Percentiles rank a stretch among this genome's conserved stretches.
These are phyloP conservation scores for Papilio aristodemus DNA, from an alignment of 1,140 invertebrate genomes.

Conservation along the genomic window DNA sequence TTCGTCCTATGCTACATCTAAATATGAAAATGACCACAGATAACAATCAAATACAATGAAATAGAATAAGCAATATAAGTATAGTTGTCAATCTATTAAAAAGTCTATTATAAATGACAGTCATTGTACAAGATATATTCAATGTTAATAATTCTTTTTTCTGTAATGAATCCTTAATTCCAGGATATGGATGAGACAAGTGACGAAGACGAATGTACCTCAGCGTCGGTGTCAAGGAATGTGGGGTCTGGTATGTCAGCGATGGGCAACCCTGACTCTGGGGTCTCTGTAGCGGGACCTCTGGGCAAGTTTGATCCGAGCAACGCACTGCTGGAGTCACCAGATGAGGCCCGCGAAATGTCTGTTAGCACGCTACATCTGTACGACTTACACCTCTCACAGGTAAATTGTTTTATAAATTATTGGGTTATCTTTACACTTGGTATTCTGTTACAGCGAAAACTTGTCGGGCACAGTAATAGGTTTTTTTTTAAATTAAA, in stretches of 20 bases:
- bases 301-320: not conserved
- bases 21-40: too few species aligned
- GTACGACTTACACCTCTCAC: conserved; percentile 73
- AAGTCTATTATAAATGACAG: too few species aligned
- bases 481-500: too few species aligned
- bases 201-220: conserved; percentile 57
- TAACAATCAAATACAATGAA: too few species aligned
- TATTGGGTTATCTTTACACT: too few species aligned
- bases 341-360: conserved; percentile 65
- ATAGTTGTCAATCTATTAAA: too few species aligned
- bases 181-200: conserved; percentile 74
- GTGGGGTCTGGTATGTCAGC: conserved; percentile 34
- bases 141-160: not conserved
- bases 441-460: too few species aligned
- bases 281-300: conserved; percentile 42
- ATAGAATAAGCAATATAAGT: too few species aligned
- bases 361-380: conserved; percentile 76
- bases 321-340: conserved; percentile 23
- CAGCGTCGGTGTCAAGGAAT: conserved; percentile 33
- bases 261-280: conserved; percentile 40
- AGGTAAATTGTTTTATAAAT: conserved; percentile 46
- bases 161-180: not conserved
- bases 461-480: too few species aligned
- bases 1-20: too few species aligned
- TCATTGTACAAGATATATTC: not conserved